These are phyloP conservation scores for Cyaniris semiargus DNA, from an alignment of 2,888 invertebrate species.

Conservation along the genomic window DNA sequence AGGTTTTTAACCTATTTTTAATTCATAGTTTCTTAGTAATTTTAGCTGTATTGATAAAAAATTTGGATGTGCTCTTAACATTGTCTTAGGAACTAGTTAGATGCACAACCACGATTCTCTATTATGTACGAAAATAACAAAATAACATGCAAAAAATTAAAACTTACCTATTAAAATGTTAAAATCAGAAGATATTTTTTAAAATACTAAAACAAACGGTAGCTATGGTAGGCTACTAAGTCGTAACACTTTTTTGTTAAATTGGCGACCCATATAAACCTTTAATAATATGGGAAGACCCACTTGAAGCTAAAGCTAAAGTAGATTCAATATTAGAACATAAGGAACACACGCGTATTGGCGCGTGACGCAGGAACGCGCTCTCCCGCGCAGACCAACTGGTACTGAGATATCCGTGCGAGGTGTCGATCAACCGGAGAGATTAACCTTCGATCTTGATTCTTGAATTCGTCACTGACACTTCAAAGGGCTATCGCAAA, in stretches of 20 bases:
- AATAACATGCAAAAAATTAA: neutral
- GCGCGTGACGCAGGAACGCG: neutral
- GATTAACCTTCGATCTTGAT: slow-evolving; percentile 4
- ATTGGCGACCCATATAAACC: neutral
- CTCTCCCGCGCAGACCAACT: neutral
- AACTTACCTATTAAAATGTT: neutral
- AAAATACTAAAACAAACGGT: neutral
- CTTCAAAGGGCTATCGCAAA: neutral
- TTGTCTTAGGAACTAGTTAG: too few relatives aligned
- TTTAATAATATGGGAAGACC: neutral
- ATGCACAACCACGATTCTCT: too few relatives aligned
- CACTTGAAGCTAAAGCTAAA: neutral
- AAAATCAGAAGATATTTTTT: neutral
- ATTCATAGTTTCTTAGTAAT: too few relatives aligned
- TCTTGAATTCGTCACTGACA: neutral
- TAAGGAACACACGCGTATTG: neutral
- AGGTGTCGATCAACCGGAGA: neutral
- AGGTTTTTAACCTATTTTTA: too few relatives aligned
- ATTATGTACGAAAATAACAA: too few relatives aligned
- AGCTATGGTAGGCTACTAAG: neutral
- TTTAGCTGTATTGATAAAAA: too few relatives aligned
- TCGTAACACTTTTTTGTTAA: neutral
- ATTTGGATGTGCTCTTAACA: too few relatives aligned
- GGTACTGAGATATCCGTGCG: neutral
- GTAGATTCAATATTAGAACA: neutral